Conservation (phyloP, 2,113 vertebrate species). For the Mustelus asterias region DNA sequence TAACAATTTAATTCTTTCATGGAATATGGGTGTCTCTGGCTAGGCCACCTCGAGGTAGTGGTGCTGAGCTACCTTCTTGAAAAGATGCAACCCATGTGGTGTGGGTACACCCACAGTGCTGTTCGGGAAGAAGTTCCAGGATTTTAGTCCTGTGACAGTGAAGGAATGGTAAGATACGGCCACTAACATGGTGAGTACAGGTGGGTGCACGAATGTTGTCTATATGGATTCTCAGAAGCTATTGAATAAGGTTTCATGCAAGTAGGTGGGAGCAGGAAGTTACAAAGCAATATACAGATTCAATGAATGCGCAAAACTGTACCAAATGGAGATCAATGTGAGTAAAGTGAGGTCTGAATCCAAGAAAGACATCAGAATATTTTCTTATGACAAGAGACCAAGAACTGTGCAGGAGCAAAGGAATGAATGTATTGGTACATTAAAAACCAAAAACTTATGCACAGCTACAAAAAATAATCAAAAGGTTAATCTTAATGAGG, state of each 20-base stretch:
- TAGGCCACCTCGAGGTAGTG: too few relatives aligned
- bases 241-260: neutral
- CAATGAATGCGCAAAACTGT: neutral
- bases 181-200: neutral
- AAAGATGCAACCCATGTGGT: too few relatives aligned
- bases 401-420: neutral
- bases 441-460: neutral
- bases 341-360: neutral
- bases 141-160: too few relatives aligned
- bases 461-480: neutral
- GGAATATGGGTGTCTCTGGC: too few relatives aligned
- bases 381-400: neutral
- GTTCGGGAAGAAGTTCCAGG: too few relatives aligned
- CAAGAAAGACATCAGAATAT: neutral
- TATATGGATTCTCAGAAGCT: neutral
- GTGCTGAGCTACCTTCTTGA: too few relatives aligned
- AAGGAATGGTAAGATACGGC: too few relatives aligned
- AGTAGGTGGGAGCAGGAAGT: neutral
- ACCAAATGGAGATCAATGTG: neutral
- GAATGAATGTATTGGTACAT: neutral
- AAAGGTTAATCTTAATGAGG: neutral
- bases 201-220: neutral
- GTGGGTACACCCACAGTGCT: too few relatives aligned
- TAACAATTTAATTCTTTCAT: neutral
- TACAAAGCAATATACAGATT: neutral